These are phyloP conservation scores for Zaprionus inermis DNA, from an alignment of 1,140 invertebrate species.

Conservation along the genomic window DNA sequence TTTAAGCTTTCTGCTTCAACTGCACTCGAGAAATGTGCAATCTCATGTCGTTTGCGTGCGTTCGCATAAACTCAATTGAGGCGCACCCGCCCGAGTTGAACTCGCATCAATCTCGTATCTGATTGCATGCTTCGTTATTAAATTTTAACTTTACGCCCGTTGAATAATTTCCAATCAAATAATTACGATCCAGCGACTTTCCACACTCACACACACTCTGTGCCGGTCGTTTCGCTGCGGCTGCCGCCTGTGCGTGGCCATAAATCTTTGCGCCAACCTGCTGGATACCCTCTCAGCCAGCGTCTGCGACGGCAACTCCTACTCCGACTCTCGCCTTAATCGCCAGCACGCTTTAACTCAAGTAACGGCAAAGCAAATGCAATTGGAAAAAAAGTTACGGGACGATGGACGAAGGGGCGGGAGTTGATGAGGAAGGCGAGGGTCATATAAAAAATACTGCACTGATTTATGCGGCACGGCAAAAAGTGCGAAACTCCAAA, in stretches of 20 bases:
- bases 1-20: not conserved
- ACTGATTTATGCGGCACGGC: slow-evolving; percentile 62
- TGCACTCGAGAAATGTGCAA: not conserved
- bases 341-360: slow-evolving; percentile 50
- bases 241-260: slow-evolving; percentile 39
- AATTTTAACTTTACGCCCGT: slow-evolving; percentile 60
- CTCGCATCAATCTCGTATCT: slow-evolving; percentile 45
- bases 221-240: slow-evolving; percentile 1
- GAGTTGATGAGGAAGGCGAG: not conserved
- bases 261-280: slow-evolving; percentile 54
- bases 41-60: slow-evolving; percentile 9
- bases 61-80: slow-evolving; percentile 5
- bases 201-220: slow-evolving; percentile 3
- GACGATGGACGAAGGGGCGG: not conserved
- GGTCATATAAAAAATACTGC: slow-evolving; percentile 35
- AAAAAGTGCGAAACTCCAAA: slow-evolving; percentile 57
- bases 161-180: slow-evolving; percentile 67
- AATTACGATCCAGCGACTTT: slow-evolving; percentile 54
- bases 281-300: slow-evolving; percentile 20
- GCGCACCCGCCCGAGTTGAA: slow-evolving; percentile 7
- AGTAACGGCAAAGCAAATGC: slow-evolving; percentile 54
- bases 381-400: slow-evolving; percentile 31
- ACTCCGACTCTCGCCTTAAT: slow-evolving; percentile 25
- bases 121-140: slow-evolving; percentile 53
- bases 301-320: not conserved